Conservation (phyloP, 2,888 invertebrate species). For the Bembecia ichneumoniformis region DNA sequence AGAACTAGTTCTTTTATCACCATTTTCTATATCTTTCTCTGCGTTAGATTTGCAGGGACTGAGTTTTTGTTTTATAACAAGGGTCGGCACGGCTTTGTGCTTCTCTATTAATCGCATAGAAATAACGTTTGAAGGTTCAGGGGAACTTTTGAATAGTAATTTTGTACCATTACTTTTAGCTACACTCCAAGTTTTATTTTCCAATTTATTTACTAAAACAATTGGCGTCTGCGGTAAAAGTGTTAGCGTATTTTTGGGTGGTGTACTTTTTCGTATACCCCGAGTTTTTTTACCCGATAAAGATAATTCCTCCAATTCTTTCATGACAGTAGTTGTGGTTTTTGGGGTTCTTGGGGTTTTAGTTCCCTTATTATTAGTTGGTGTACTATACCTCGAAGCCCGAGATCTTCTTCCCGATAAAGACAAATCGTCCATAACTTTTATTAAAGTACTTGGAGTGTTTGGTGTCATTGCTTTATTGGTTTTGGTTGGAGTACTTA, state of each 20-base stretch:
- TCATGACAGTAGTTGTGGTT: slow-evolving; percentile 52
- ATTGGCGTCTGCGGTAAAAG: no score
- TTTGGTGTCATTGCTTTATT: slow-evolving; percentile 28
- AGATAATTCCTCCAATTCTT: slow-evolving; percentile 49
- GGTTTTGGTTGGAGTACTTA: slow-evolving; percentile 45
- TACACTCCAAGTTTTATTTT: slow-evolving; percentile 56
- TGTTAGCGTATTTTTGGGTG: no score
- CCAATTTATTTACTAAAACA: slow-evolving; percentile 16
- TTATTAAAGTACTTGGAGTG: slow-evolving; percentile 52
- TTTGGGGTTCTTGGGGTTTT: slow-evolving; percentile 29
- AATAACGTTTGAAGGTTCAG: slow-evolving; percentile 14
- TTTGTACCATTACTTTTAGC: slow-evolving; percentile 61
- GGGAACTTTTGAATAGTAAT: slow-evolving; percentile 45
- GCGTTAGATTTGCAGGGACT: no score
- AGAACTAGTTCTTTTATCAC: slow-evolving; percentile 31
- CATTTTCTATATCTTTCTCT: slow-evolving; percentile 27
- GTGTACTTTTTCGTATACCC: slow-evolving; percentile 52
- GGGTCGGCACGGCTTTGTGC: slow-evolving; percentile 55
- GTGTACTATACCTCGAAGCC: no score
- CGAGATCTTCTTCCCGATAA: no score
- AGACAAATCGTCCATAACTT: no score
- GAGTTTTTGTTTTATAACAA: slow-evolving; percentile 41
- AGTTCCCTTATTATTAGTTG: slow-evolving; percentile 14
- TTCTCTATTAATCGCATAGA: slow-evolving; percentile 55
- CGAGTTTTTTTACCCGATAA: slow-evolving; percentile 51